Percentiles rank a stretch among this genome's conserved stretches.
These are phyloP conservation scores for Paralichthys olivaceus DNA, from an alignment of 2,113 vertebrate genomes.

Conservation along the genomic window DNA sequence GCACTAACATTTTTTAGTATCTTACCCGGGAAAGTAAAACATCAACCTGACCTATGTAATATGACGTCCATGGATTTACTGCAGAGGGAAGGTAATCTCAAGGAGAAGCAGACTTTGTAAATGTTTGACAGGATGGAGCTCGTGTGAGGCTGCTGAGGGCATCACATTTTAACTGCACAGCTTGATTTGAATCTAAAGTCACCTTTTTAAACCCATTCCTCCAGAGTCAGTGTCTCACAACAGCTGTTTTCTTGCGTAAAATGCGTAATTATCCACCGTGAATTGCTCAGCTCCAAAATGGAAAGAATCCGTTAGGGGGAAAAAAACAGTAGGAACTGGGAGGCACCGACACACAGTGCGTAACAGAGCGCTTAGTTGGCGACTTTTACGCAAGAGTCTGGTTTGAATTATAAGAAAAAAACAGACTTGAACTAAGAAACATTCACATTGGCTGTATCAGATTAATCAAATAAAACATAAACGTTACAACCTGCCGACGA, in stretches of 20 bases:
- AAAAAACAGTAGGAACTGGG: slow-evolving; percentile 46
- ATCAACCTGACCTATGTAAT: slow-evolving; percentile 42
- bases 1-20: background rate
- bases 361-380: slow-evolving; percentile 56
- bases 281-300: slow-evolving; percentile 58
- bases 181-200: background rate
- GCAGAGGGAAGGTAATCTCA: background rate
- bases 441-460: background rate
- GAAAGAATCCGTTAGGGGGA: slow-evolving; percentile 40
- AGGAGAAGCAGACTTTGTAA: slow-evolving; percentile 40
- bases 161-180: background rate
- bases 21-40: slow-evolving; percentile 49
- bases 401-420: background rate
- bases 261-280: slow-evolving; percentile 34
- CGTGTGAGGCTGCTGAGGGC: background rate
- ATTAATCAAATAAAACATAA: background rate
- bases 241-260: slow-evolving; percentile 52
- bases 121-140: slow-evolving; percentile 66
- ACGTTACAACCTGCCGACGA: slow-evolving; percentile 89
- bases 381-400: slow-evolving; percentile 52
- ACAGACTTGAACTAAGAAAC: background rate
- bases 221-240: background rate
- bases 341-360: slow-evolving; percentile 46
- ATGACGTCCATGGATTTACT: slow-evolving; percentile 36
- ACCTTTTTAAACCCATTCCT: background rate